Evolutionary conservation across 2,797 vertebrate species (phyloP).

Genomic region (Xenentodon cancila): DNA sequence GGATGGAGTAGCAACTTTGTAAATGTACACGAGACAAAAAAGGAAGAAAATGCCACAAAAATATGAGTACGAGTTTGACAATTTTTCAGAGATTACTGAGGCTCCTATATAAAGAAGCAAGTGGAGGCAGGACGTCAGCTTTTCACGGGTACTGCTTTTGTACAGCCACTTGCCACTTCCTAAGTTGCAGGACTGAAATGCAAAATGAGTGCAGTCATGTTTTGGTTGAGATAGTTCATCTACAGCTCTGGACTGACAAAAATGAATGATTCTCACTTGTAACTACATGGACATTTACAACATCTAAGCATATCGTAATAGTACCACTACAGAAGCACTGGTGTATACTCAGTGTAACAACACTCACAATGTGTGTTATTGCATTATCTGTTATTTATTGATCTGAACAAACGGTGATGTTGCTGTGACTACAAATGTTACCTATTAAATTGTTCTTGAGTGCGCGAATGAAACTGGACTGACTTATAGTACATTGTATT

Average conservation of each 20-base stretch:
- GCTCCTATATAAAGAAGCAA: too few species aligned
- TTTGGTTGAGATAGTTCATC: not conserved
- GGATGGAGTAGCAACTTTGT: too few species aligned
- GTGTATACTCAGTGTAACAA: slow-evolving; percentile 16
- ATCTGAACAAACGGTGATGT: slow-evolving; percentile 44
- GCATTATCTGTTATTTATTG: slow-evolving; percentile 63
- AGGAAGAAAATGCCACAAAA: too few species aligned
- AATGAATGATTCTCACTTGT: slow-evolving; percentile 23
- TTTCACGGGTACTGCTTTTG: too few species aligned
- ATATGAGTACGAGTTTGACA: too few species aligned
- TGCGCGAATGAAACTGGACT: slow-evolving; percentile 55
- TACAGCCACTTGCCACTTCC: too few species aligned
- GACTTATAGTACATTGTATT: slow-evolving; percentile 58
- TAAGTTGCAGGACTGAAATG: too few species aligned
- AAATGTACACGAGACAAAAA: too few species aligned
- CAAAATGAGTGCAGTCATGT: too few species aligned
- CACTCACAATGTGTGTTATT: slow-evolving; percentile 50
- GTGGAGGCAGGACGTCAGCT: too few species aligned
- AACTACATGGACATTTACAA: slow-evolving; percentile 35
- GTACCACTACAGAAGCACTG: slow-evolving; percentile 15
- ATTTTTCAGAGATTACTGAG: too few species aligned
- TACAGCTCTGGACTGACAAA: slow-evolving; percentile 14
- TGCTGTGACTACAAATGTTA: slow-evolving; percentile 36
- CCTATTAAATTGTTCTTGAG: slow-evolving; percentile 55
- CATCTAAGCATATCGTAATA: slow-evolving; percentile 15